Base-by-base conservation (phyloP, 2,797 vertebrate genomes). In the Dallia pectoralis region DNA sequence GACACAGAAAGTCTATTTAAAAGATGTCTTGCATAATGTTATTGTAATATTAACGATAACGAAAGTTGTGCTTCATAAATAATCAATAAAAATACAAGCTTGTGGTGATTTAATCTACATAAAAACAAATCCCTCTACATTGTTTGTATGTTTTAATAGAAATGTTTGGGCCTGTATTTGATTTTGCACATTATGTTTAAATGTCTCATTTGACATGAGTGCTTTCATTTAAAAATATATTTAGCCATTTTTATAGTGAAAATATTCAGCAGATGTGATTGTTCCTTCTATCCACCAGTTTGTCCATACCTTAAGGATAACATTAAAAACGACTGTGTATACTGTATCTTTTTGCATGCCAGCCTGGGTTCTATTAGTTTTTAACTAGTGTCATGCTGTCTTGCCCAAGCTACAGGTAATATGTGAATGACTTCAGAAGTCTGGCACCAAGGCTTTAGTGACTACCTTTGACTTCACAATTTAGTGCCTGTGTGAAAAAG, bases 361-460 rank as follows among this genome's bases (percentile, higher is more conserved):
- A 59, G 22, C 14, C 22, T 25, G 51, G 22, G 19, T 56, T 56
- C 25, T 25, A 44, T 44, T 44, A 0, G 12, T 14, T 44, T 44
- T 12, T 44, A 44, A 44, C 12, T 44, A 22, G 53, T n/a, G n/a
- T 56, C 53, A 22, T 56, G n/a, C n/a, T 56, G 6, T 56, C 2
- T 14, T 44, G 40, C 40, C 12, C 40, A 56, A 22, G 7, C 53
- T 56, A 44, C 40, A 56, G 53, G n/a, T 25, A 25, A 56, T 70
- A 62, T 77, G 68, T 73, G 5, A 68, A 30, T 33, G 40, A 74
- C 64, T 19, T 74, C 71, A 65, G 72, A 63, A 48, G 53, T 22
- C 67, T 18, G 73, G 61, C 76, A n/a, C 61, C 29, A 4, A 71
- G 82, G 76, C 79, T 80, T 44, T 76, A 76, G 78, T 75, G 81